Evolutionary conservation across 2,888 invertebrate species (phyloP).

Genomic region (Pheosia tremula): DNA sequence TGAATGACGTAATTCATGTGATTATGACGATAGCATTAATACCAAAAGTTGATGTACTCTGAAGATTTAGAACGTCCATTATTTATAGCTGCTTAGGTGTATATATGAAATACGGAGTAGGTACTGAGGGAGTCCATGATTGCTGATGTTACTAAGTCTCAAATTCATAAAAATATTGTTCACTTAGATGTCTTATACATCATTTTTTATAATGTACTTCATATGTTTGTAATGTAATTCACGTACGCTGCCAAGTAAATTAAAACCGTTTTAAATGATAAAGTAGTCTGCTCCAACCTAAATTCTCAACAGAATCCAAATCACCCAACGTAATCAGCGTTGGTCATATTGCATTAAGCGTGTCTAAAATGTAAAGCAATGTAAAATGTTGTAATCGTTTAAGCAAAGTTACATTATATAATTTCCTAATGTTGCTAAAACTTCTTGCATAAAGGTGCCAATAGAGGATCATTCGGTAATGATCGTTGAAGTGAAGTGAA

Average conservation of each 20-base stretch:
- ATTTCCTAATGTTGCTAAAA: slow-evolving; percentile 3
- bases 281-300: not conserved
- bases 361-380: slow-evolving; percentile 35
- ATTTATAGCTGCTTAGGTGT: not conserved
- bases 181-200: too few species aligned
- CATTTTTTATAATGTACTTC: too few species aligned
- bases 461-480: not conserved
- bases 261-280: not conserved
- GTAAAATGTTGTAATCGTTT: slow-evolving; percentile 8
- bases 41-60: not conserved
- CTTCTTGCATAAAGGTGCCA: slow-evolving; percentile 4
- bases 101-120: not conserved
- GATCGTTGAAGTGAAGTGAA: not conserved
- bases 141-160: too few species aligned
- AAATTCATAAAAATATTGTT: too few species aligned
- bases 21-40: not conserved
- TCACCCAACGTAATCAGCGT: slow-evolving; percentile 23
- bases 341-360: slow-evolving; percentile 25
- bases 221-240: too few species aligned
- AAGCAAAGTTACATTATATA: slow-evolving; percentile 6
- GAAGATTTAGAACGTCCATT: not conserved
- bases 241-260: too few species aligned
- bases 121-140: too few species aligned
- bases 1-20: not conserved
- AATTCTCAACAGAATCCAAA: slow-evolving; percentile 16